Evolutionary conservation across 2,888 invertebrate genomes (phyloP), one percentile per base, ranked within the genome.

Genomic region (Cabera pusaria): DNA sequence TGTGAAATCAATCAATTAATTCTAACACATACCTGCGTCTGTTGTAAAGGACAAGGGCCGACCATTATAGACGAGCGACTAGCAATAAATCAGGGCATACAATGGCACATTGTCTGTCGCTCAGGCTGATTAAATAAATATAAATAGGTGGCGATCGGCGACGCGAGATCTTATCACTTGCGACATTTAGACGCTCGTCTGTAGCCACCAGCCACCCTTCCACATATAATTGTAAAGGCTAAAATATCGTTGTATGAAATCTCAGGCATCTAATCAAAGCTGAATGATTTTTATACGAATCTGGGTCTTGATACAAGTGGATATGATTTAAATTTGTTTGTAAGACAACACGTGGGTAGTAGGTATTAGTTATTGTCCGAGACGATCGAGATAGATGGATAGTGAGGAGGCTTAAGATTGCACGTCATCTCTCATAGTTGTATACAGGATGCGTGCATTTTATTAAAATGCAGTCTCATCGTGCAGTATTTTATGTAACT

Each of bases 71-170:
- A 54, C 58, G 56, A 54, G 59, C 68, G 52, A 59, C 59, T 52
- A 53, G 67, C 74, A 77, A 83, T 84, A 85, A 85, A 86, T 85
- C 86, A 80, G 76, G 68, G 61, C 67, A 66, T 79, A 88, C 87
- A 88, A 87, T 85, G 76, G 82, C 78, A 85, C 85, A 86, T 87
- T 86, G 87, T 87, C 83, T 72, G 84, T 85, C 86, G 77, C 73
- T 84, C 82, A 79, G 66, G 52, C 76, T 82, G 86, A 85, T 86
- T 86, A 82, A 84, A 79, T 78, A 79, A 76, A 84, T 85, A 81
- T 79, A 82, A 86, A 82, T 83, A 85, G 85, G 84, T 83, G 85
- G 73, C 80, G 80, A 77, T 73, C 71, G 71, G 62, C 67, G 72
- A 63, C 75, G 82, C 74, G 72, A 64, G 82, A 86, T 87, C 72